Evolutionary conservation across 1,140 invertebrate genomes (phyloP).

Genomic region (Brachionus sp.): DNA sequence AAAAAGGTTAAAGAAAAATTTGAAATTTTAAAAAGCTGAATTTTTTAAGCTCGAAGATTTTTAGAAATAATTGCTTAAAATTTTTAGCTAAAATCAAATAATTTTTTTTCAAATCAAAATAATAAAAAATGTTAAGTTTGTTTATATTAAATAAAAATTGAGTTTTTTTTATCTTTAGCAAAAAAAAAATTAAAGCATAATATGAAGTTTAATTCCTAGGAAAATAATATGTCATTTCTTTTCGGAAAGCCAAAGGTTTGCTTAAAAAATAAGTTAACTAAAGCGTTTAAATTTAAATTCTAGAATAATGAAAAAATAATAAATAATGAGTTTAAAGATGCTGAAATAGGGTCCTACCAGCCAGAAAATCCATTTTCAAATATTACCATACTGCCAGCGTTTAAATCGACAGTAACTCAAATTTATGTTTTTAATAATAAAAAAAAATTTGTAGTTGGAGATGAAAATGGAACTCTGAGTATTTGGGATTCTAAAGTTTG

Average conservation of each 20-base stretch:
- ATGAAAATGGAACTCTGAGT: not conserved
- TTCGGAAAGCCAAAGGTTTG: not conserved
- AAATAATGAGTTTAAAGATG: not conserved
- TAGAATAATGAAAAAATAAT: not conserved
- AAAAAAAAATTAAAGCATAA: not conserved
- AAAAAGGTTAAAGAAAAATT: too few relatives aligned
- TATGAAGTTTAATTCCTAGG: not conserved
- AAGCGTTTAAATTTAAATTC: not conserved
- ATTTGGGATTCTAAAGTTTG: not conserved
- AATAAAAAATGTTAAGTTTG: not conserved
- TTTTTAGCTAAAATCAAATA: too few relatives aligned
- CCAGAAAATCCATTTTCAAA: not conserved
- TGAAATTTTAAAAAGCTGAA: too few relatives aligned
- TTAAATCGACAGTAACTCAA: not conserved
- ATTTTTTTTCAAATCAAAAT: not conserved
- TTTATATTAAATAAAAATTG: not conserved
- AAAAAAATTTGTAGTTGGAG: not conserved
- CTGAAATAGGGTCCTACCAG: not conserved
- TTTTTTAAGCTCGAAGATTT: too few relatives aligned
- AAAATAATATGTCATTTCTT: slow-evolving; percentile 18
- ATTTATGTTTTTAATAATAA: not conserved
- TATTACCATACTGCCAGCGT: not conserved
- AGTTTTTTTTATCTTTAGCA: not conserved
- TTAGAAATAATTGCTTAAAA: too few relatives aligned
- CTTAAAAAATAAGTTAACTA: not conserved